Base-by-base conservation (phyloP, 2,888 invertebrate species). In the Drosophila quasianomalipes region DNA sequence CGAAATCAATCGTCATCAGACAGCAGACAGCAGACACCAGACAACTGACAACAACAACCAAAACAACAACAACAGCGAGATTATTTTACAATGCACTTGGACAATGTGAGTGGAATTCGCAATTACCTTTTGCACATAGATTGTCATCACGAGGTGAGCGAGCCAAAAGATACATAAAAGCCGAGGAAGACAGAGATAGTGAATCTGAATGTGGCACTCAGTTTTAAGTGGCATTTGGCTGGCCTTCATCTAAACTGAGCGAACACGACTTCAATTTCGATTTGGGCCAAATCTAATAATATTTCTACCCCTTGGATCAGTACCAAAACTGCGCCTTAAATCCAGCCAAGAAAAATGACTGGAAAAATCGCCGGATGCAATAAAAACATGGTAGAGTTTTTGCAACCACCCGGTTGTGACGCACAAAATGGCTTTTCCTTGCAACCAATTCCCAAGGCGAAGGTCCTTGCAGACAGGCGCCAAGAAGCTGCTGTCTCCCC, bases 1-100 rank as follows among this genome's bases (percentile, higher is more conserved):
- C 82, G 71, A 75, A 87, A 83, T 88, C 85, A 64, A 89, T 87
- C 87, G 90, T 84, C 86, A 66, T 33, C 85, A 69, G 66, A 67
- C 72, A 64, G 52, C 54, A 49, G 35, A 64, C 41, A 53, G 52
- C 54, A 49, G 35, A 64, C 41, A 53, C 2, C 61, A 57, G 57
- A 57, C 63, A 65, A 26, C 57, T 55, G 52, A 7, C 57, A 60
- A 65, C 41, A 58, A 61, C 59, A 63, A 44, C 54, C 22, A 22
- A 22, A 72, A 26, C 57, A 60, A 67, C 41, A 63, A 59, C 57
- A 58, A 30, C 12, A 58, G 16, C 31, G 22, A 61, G 71, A 61
- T 81, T 71, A 77, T 76, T 85, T 76, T 79, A 70, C 70, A 89
- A 71, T 77, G 87, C 85, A 83, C 70, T 76, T 62, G 61, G 55